Base-by-base conservation (phyloP, 2,888 invertebrate genomes). In the Elmis aenea region DNA sequence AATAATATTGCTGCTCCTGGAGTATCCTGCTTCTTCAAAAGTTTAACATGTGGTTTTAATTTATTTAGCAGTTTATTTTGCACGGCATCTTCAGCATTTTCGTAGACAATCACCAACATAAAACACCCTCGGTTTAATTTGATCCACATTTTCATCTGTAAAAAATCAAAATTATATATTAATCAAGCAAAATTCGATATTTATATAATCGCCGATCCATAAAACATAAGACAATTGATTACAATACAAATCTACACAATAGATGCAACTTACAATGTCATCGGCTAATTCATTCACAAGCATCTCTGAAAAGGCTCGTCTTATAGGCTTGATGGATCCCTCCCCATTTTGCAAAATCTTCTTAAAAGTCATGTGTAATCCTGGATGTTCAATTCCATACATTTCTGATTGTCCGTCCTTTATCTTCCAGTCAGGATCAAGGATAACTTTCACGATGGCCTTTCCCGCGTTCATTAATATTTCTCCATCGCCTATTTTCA, bases 81-180 rank as follows among this genome's bases (percentile, higher is more conserved):
- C 4, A 71, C 61, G 3, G 58, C 58, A 4, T 70, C 66, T 0
- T 62, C 58, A 50, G 76, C 78, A 54, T 75, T 81, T 65, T 85
- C 84, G 24, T 81, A 71, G 11, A 83, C 58, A 30, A 77, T 72
- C 2, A 87, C 64, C 5, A 89, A 64, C 34, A 88, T 70, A 61
- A 86, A 90, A 52, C 86, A 87, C 1, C 83, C 85, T 46, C 89
- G 74, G 56, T 90, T 90, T 23, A 77, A 77, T 26, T 71, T 64
- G 31, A 84, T 61, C 87, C 87, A 88, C 8, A 63, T 57, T 43
- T 74, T 62, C 2, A 85, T 54, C 82, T 82, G n/a, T n/a, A 63
- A 33, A 72, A 69, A 44, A 33, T 42, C 48, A 43, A 30, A 22
- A 26, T 33, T 34, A 29, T 29, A n/a, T n/a, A n/a, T n/a, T n/a